Evolutionary conservation across 2,113 vertebrate species (phyloP).

Genomic region (Fulmarus glacialis): DNA sequence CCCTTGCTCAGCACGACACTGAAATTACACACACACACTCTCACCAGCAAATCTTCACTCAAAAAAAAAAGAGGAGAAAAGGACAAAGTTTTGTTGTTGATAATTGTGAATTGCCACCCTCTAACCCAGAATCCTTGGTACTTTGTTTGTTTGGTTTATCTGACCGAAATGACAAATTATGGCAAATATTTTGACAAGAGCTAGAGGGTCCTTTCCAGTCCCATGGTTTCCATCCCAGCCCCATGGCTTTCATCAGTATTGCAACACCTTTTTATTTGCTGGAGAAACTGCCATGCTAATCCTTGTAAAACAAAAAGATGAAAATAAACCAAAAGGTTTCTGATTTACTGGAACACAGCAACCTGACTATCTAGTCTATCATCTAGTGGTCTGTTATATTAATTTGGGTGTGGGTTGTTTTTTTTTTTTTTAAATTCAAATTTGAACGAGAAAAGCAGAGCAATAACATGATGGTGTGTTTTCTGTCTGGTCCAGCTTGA

Average conservation of each 20-base stretch:
- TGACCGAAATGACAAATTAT: neutral
- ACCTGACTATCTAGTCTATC: neutral
- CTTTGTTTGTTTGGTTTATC: neutral
- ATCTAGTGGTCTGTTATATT: neutral
- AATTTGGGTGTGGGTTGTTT: neutral
- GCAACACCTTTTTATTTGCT: neutral
- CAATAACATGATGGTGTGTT: neutral
- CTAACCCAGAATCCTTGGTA: neutral
- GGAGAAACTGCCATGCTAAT: neutral
- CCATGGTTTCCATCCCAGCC: neutral
- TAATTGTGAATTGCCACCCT: neutral
- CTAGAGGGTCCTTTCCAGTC: neutral
- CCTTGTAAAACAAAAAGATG: neutral
- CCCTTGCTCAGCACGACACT: neutral
- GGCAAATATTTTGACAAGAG: neutral
- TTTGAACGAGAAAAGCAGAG: neutral
- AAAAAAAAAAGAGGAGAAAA: neutral
- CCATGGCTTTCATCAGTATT: neutral
- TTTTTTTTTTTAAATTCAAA: neutral
- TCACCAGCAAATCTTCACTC: neutral
- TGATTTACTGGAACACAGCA: neutral
- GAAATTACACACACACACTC: neutral
- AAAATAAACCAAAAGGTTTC: neutral
- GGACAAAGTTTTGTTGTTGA: neutral
- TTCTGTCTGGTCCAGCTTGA: neutral